Evolutionary conservation across 2,113 vertebrate species (phyloP).

Genomic region (Cebus imitator): DNA sequence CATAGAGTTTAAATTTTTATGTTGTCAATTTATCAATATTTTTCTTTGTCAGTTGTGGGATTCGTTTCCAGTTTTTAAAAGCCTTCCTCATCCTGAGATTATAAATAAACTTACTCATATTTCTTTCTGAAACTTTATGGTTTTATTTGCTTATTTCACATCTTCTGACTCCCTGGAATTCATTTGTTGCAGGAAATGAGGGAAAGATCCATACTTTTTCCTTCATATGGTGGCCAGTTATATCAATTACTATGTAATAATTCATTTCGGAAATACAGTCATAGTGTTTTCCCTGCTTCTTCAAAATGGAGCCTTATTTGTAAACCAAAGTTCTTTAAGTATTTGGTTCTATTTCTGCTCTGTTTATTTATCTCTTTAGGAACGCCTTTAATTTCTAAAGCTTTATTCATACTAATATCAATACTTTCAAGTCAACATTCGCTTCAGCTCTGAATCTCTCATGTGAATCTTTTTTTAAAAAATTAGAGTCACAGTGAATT

Average conservation of each 20-base stretch:
- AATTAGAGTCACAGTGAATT: neutral
- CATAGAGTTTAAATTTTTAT: conserved; percentile 31
- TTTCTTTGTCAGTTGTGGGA: neutral
- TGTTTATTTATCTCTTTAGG: neutral
- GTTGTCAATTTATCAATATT: neutral
- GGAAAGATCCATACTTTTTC: neutral
- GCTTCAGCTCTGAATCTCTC: neutral
- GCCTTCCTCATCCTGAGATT: conserved; percentile 7
- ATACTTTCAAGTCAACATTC: neutral
- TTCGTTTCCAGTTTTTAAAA: conserved; percentile 42
- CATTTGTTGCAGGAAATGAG: neutral
- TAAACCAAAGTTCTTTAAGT: neutral
- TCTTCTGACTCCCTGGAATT: neutral
- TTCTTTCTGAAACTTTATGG: conserved; percentile 51
- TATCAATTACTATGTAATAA: neutral
- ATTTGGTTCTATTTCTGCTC: neutral
- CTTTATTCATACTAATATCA: neutral
- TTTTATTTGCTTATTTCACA: neutral
- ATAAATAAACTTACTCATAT: conserved; percentile 65
- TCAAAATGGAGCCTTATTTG: neutral
- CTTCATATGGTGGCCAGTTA: neutral
- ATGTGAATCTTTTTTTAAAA: neutral
- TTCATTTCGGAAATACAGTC: neutral
- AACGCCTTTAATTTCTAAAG: conserved; percentile 10
- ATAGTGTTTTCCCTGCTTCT: neutral